Conservation (phyloP, 35 echinoderm and acorn worm genomes). For the Eucidaris tribuloides region DNA sequence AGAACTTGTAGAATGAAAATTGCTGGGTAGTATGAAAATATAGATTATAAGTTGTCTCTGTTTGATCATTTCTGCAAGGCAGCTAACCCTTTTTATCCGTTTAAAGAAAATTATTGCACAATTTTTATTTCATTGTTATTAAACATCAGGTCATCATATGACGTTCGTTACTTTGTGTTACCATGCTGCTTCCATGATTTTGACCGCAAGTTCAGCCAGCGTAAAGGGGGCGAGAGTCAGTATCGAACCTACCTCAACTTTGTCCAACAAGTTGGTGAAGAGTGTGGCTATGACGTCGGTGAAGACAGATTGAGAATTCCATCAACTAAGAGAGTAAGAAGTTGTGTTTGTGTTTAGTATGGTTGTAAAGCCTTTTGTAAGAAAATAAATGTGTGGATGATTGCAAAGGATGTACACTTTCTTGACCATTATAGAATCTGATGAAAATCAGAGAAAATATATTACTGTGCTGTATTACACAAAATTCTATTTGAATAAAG, state of each 20-base stretch:
- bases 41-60: too few species aligned
- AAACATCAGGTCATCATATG: constrained; percentile 63
- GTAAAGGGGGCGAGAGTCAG: constrained; percentile 38
- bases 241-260: constrained; percentile 88
- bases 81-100: too few species aligned
- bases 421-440: not conserved
- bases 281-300: constrained; percentile 74
- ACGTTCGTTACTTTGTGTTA: constrained; percentile 82
- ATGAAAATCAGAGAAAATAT: not conserved
- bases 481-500: too few species aligned
- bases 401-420: not conserved
- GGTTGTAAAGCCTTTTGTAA: not conserved
- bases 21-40: too few species aligned
- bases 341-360: not conserved
- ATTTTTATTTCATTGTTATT: too few species aligned
- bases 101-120: too few species aligned
- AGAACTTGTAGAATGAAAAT: too few species aligned
- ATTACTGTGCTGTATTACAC: too few species aligned
- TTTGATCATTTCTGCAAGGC: too few species aligned
- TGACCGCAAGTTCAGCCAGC: constrained; percentile 64
- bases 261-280: constrained; percentile 58
- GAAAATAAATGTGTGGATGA: not conserved
- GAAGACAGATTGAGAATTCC: constrained; percentile 91
- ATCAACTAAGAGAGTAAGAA: constrained; percentile 81
- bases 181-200: constrained; percentile 97